Evolutionary conservation across 2,888 invertebrate species (phyloP), one percentile per base, ranked within the genome.

Genomic region (Aethes cnicana): DNA sequence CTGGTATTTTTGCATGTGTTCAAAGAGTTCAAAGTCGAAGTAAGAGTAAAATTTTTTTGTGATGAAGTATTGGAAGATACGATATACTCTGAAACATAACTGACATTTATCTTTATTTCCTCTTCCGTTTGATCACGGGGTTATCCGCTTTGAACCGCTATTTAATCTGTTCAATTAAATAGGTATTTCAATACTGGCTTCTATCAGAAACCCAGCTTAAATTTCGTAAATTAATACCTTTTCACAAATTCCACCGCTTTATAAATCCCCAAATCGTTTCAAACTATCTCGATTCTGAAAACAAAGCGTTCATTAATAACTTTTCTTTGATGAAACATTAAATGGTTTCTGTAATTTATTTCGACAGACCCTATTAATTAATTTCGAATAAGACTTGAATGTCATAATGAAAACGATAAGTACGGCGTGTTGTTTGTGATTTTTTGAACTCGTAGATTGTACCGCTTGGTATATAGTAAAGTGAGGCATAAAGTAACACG

Each of bases 401-500:
- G n/a, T 44, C 14, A 25, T 52, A 20, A 33, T 35, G 43, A 50
- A 42, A 37, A 46, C 32, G 37, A 52, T 52, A 37, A 25, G 32
- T 44, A 44, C 6, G 9, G 16, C 6, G 14, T 28, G n/a, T 21
- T 21, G 12, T n/a, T n/a, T 12, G 9, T 21, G 16, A 14, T 25
- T n/a, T n/a, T n/a, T n/a, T n/a, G n/a, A n/a, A 30, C 33, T 33
- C n/a, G 23, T n/a, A n/a, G n/a, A n/a, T n/a, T n/a, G 44, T 33
- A 12, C 21, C 9, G 32, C 42, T 43, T 18, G 21, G 49, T 28
- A n/a, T n/a, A n/a, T 21, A 42, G 28, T 16, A n/a, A 20, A 36
- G 18, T 14, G 30, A 33, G 21, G 18, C 14, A 26, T 32, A 39
- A 75, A 74, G 53, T 73, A 74, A 70, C 63, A 65, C 69, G 70